Percentiles rank a stretch among this genome's conserved stretches.
These are phyloP conservation scores for Aphelenchoides fujianensis DNA, from an alignment of 1,140 invertebrate species.

Conservation along the genomic window DNA sequence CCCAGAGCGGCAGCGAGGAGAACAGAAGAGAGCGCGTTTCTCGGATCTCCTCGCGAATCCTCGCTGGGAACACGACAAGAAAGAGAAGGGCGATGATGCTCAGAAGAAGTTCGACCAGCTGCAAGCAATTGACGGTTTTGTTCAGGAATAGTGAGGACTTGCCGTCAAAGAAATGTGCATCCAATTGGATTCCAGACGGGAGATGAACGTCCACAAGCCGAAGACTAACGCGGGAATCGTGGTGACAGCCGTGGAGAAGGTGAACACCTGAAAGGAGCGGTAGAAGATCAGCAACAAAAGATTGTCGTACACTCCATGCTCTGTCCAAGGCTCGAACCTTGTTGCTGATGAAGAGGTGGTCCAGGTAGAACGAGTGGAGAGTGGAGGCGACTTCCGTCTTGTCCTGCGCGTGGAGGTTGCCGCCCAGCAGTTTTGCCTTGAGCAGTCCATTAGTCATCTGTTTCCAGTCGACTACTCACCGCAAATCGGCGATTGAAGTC, in stretches of 20 bases:
- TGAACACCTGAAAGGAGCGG: not conserved
- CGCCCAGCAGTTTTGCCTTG: not conserved
- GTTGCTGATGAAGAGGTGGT: slow-evolving; percentile 2
- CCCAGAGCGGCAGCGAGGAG: not conserved
- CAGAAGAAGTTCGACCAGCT: slow-evolving; percentile 8
- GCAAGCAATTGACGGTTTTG: not conserved
- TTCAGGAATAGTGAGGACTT: not conserved
- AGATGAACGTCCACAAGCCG: slow-evolving; percentile 9
- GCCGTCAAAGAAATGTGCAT: not conserved
- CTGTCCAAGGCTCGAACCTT: slow-evolving; percentile 1
- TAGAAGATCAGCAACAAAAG: not conserved
- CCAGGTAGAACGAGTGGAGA: slow-evolving; percentile 6
- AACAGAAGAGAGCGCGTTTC: not conserved
- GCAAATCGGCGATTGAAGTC: slow-evolving; percentile 8
- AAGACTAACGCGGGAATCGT: slow-evolving; percentile 3
- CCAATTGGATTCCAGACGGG: not conserved
- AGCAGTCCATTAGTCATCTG: not conserved
- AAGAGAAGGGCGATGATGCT: not conserved
- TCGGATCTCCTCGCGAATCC: not conserved
- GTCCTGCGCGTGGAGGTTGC: not conserved
- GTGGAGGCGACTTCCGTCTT: not conserved
- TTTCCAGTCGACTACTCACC: not conserved
- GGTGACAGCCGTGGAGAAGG: not conserved
- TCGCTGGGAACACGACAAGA: not conserved
- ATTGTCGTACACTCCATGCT: slow-evolving; percentile 9